Conservation (phyloP, 2,888 invertebrate genomes). For the Glaucopsyche alexis region DNA sequence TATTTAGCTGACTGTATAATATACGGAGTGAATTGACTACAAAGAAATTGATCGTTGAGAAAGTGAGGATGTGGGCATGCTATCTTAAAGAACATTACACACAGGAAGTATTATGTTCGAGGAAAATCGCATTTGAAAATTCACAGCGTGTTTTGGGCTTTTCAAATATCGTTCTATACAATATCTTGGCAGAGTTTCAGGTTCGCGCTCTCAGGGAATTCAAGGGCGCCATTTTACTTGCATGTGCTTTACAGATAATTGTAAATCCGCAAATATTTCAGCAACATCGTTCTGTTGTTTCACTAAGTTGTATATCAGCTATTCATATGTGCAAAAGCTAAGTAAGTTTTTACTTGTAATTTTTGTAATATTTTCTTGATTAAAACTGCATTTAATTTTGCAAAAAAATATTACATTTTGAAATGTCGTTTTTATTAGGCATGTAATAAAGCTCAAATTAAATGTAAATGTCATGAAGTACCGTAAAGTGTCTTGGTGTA, state of each 20-base stretch:
- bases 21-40: conserved; percentile 23
- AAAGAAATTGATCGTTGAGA: conserved; percentile 27
- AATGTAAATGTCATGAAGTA: no score
- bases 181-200: conserved; percentile 46
- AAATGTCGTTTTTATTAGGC: no score
- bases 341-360: no score
- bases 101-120: conserved; percentile 42
- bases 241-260: conserved; percentile 10
- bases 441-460: no score
- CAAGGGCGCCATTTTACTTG: conserved; percentile 33
- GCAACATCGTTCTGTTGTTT: not conserved
- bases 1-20: conserved; percentile 19
- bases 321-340: not conserved
- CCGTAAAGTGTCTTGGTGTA: no score
- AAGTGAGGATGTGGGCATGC: conserved; percentile 31
- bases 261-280: conserved; percentile 6
- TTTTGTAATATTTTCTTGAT: no score
- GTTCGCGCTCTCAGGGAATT: conserved; percentile 41
- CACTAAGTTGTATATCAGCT: not conserved
- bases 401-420: no score
- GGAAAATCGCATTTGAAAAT: conserved; percentile 42
- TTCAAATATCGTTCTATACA: conserved; percentile 43
- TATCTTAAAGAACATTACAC: conserved; percentile 39
- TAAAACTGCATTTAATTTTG: no score
- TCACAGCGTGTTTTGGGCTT: conserved; percentile 46